phyloP scores from a whole-genome alignment of 2,888 invertebrate species.

The Mesorhabditis spiculigera region DNA sequence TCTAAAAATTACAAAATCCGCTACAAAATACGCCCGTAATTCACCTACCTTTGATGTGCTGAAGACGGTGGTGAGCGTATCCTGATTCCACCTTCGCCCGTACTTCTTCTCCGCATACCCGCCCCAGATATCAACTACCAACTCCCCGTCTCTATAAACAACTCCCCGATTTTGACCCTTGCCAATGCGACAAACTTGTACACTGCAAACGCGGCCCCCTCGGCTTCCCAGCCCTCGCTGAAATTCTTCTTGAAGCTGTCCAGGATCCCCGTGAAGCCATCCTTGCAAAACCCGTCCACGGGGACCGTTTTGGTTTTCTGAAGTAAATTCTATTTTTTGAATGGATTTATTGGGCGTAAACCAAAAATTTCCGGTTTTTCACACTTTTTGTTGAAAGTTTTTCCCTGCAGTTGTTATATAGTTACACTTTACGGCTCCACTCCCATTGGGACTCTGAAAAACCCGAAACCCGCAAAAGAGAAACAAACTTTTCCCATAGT shows the following conservation, averaged over 20 bases:
- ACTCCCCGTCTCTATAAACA: slow-evolving; percentile 9
- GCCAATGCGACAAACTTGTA: slow-evolving; percentile 48
- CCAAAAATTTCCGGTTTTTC: no score
- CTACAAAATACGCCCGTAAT: not conserved
- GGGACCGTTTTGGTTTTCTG: not conserved
- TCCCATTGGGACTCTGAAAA: no score
- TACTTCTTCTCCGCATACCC: slow-evolving; percentile 55
- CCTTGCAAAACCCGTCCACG: slow-evolving; percentile 1
- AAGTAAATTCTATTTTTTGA: not conserved
- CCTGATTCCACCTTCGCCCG: slow-evolving; percentile 26
- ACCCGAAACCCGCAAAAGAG: no score
- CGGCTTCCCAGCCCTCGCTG: slow-evolving; percentile 48
- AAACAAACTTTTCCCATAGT: no score
- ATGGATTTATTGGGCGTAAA: no score
- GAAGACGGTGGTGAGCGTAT: slow-evolving; percentile 39
- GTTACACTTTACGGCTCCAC: no score
- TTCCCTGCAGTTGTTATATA: no score
- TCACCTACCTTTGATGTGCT: slow-evolving; percentile 31
- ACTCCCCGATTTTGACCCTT: not conserved
- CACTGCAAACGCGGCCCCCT: slow-evolving; percentile 56
- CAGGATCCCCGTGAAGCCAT: not conserved
- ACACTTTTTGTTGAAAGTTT: no score
- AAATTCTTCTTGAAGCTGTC: slow-evolving; percentile 35
- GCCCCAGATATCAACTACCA: slow-evolving; percentile 61
- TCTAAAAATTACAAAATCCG: slow-evolving; percentile 20